Percentiles rank a stretch among this genome's conserved stretches.
Conservation (phyloP, 2,797 vertebrate genomes). For the Coreius guichenoti region DNA sequence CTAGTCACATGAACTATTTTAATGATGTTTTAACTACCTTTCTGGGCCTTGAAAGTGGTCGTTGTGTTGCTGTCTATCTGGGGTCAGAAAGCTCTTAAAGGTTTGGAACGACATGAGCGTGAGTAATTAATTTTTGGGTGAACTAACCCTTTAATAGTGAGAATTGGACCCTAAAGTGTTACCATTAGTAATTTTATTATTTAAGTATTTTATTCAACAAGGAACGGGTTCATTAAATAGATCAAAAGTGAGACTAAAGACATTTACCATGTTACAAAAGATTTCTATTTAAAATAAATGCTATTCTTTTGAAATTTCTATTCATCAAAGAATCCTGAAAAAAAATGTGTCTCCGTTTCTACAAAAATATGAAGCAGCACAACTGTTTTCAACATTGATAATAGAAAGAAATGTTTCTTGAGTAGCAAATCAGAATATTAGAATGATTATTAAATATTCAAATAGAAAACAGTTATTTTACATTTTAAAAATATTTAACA, state of each 20-base stretch:
- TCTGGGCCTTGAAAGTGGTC: too few species aligned
- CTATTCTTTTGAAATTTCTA: background rate
- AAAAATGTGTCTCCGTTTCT: background rate
- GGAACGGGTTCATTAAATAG: background rate
- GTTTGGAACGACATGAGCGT: too few species aligned
- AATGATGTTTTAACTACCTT: too few species aligned
- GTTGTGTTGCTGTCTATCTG: too few species aligned
- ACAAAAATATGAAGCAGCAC: background rate
- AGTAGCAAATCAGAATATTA: background rate
- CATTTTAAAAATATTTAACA: background rate
- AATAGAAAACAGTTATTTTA: background rate
- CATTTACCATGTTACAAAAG: background rate
- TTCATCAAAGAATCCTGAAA: background rate
- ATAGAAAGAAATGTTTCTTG: background rate
- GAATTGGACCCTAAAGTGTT: too few species aligned
- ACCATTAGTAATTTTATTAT: background rate
- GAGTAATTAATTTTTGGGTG: too few species aligned
- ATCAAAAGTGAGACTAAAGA: background rate
- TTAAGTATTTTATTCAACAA: background rate
- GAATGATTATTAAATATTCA: background rate
- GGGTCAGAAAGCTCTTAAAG: too few species aligned
- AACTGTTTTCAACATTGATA: background rate
- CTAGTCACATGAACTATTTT: too few species aligned
- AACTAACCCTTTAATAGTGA: too few species aligned
- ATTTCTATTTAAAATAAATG: background rate